Base-by-base conservation (phyloP, 2,797 vertebrate species). In the Eulemur albifrons region DNA sequence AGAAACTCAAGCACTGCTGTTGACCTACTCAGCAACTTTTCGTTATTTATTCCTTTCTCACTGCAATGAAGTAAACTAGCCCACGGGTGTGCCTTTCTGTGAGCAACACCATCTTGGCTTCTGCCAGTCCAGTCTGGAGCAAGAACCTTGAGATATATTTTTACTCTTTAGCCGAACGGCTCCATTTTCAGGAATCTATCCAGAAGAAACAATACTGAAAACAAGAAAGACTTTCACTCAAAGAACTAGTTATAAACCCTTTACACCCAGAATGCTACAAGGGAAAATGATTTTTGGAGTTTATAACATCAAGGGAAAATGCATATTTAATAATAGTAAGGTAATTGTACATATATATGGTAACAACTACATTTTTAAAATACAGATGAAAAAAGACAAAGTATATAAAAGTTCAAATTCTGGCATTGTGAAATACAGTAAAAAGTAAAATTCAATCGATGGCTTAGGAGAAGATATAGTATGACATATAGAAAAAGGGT, bases 341-440 rank as follows among this genome's bases (percentile, higher is more conserved):
- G 23, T 87, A 65, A 93, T 7, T 84, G 18, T 21, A 90, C 4
- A 18, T 17, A 35, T 21, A 18, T 14, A 43, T 25, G 69, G 23
- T 52, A 77, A 48, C 5, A 86, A 94, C 23, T 18, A 59, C 20
- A 52, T 79, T 77, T 82, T 50, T 12, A 76, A 92, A 95, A n/a
- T 61, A 57, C 5, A 76, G 23, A 73, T 40, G 7, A 18, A 52
- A 52, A 73, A 86, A 63, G 27, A 52, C 45, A 83, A 86, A 57
- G 25, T 27, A 67, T 10, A 48, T n/a, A 73, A 79, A 81, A 70
- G 57, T 76, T 94, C 91, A 83, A 79, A 83, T 70, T 89, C 38
- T 59, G 50, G 45, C 48, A 85, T 6, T 85, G 14, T 72, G 32
- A 88, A 77, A 72, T 43, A 93, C 2, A 61, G 30, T 27, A 48